Percentiles rank a stretch among this genome's conserved stretches.
Evolutionary conservation across 1,140 invertebrate species (phyloP).

Genomic region (Adoxophyes honmai): DNA sequence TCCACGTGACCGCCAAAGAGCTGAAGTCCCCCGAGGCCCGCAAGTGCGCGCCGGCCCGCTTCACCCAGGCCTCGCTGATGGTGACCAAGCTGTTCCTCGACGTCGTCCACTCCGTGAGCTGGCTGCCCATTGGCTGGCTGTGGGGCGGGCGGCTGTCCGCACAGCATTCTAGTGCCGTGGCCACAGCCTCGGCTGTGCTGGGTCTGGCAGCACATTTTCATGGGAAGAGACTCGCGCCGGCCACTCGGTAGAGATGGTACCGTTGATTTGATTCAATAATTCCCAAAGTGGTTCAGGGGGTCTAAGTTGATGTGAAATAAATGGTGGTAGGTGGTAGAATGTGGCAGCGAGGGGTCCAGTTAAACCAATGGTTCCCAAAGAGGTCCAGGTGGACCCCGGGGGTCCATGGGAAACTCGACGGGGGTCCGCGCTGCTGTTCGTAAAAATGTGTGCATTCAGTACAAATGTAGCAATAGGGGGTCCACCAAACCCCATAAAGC

Average conservation of each 20-base stretch:
- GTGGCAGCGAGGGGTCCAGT: too few species aligned
- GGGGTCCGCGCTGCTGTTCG: too few species aligned
- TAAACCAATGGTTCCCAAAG: too few species aligned
- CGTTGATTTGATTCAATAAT: too few species aligned
- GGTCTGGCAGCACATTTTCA: constrained; percentile 51
- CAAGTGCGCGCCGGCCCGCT: constrained; percentile 50
- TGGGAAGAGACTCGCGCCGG: constrained; percentile 38
- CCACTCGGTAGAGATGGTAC: constrained; percentile 18
- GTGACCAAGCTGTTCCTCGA: constrained; percentile 52
- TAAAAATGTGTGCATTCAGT: too few species aligned
- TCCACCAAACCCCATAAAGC: too few species aligned
- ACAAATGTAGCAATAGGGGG: too few species aligned
- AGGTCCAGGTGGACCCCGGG: too few species aligned
- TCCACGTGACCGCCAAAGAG: constrained; percentile 38
- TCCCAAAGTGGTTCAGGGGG: too few species aligned
- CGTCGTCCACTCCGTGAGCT: constrained; percentile 53
- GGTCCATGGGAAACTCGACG: too few species aligned
- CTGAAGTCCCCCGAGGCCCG: constrained; percentile 33
- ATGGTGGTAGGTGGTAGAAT: too few species aligned
- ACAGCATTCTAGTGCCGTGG: constrained; percentile 36
- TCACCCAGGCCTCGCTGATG: constrained; percentile 45
- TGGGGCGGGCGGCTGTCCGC: constrained; percentile 46
- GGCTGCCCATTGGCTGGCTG: constrained; percentile 56
- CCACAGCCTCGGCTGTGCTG: constrained; percentile 43
- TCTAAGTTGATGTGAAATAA: too few species aligned